Conservation (phyloP, 2,113 vertebrate species). For the Psittacula cyanocephala region DNA sequence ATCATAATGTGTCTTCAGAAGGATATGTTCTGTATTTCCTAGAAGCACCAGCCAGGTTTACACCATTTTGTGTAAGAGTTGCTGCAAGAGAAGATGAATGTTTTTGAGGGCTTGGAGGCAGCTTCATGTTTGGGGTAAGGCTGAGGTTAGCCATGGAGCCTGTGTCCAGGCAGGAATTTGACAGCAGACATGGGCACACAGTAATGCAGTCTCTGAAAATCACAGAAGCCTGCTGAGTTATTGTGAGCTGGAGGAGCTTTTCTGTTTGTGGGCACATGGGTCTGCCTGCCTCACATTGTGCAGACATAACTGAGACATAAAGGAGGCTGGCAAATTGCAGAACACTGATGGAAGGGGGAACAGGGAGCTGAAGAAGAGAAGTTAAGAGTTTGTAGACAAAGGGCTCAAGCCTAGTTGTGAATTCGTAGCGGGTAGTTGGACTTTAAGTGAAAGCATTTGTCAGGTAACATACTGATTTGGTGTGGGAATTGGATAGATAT, state of each 20-base stretch:
- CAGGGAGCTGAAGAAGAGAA: background rate
- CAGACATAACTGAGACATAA: slow-evolving; percentile 57
- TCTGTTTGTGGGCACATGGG: slow-evolving; percentile 46
- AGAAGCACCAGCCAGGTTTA: background rate
- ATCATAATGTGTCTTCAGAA: background rate
- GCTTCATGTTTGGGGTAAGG: slow-evolving; percentile 2
- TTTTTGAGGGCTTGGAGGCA: background rate
- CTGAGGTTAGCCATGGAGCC: slow-evolving; percentile 9
- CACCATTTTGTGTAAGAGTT: background rate
- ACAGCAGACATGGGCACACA: slow-evolving; percentile 38
- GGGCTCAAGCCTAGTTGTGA: slow-evolving; percentile 18
- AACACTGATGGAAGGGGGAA: background rate
- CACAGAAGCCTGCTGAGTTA: slow-evolving; percentile 57
- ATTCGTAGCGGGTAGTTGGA: slow-evolving; percentile 24
- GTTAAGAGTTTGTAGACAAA: slow-evolving; percentile 10
- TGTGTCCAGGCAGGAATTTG: slow-evolving; percentile 39
- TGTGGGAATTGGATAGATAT: background rate
- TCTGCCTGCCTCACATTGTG: slow-evolving; percentile 44
- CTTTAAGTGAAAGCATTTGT: slow-evolving; percentile 9
- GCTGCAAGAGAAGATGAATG: background rate
- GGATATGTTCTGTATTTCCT: background rate
- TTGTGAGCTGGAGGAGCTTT: slow-evolving; percentile 54
- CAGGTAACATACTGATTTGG: background rate
- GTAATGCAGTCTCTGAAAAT: slow-evolving; percentile 39
- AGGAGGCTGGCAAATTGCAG: slow-evolving; percentile 43